Base-by-base conservation (phyloP, 2,888 invertebrate species). In the Eristalis arbustorum region DNA sequence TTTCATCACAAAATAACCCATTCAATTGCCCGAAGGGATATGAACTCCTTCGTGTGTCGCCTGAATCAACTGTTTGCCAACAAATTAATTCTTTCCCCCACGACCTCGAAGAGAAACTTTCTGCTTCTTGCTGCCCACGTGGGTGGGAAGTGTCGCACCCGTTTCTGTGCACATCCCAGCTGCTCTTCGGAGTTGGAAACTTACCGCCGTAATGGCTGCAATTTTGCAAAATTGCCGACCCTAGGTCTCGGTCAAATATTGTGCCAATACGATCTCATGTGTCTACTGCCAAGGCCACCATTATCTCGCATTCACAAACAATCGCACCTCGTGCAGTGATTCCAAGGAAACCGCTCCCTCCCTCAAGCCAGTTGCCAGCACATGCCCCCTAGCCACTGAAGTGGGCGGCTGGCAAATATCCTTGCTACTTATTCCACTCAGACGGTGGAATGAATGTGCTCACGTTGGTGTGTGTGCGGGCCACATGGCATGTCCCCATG, bases 381-480 rank as follows among this genome's bases (percentile, higher is more conserved):
- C 11, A 56, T 34, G 37, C 34, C 64, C 22, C 28, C 49, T 49
- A 42, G 49, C n/a, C n/a, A n/a, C n/a, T 79, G 66, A 69, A 69
- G 64, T 67, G 68, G 64, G 37, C 78, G 69, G 37, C 78, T 68
- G 49, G 49, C 10, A 76, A n/a, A 84, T 84, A 72, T 84, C 84
- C 84, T 84, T 84, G 84, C 75, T 64, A 75, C 80, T 84, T 84
- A 81, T 81, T 84, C 84, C 76, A 80, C 76, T 80, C 68, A 80
- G 76, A 80, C 84, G 56, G 57, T 57, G 84, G 68, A 84, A 80
- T 76, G 49, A 76, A 8, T 42, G 66, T 49, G 6, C 37, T 31
- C 72, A 77, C n/a, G 63, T 31, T 31, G 0, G 31, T 8, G 31
- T 31, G 31, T 84, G 66, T 18, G 18, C 18, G 8, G 8, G 18